Evolutionary conservation across 2,888 invertebrate genomes (phyloP).

Genomic region (Pantelozetes paolii): DNA sequence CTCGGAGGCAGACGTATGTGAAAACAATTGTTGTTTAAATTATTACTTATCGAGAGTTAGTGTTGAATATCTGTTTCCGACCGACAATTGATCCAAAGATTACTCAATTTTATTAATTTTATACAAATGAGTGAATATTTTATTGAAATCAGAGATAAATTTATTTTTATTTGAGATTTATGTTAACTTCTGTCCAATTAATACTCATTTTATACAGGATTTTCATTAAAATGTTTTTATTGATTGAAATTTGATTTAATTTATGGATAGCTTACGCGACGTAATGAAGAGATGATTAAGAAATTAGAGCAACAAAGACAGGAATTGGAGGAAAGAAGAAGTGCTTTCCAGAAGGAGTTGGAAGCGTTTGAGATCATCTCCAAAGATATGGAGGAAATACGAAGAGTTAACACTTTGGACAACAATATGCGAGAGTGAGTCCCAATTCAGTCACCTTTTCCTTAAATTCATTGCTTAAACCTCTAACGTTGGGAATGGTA

Average conservation of each 20-base stretch:
- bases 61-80: neutral
- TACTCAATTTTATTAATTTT: no score
- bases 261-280: slow-evolving; percentile 55
- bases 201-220: no score
- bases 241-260: no score
- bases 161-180: no score
- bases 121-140: no score
- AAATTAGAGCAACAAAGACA: slow-evolving; percentile 81
- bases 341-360: slow-evolving; percentile 77
- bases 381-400: slow-evolving; percentile 79
- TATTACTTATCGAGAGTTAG: neutral
- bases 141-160: no score
- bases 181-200: no score
- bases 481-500: neutral
- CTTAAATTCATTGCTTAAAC: neutral
- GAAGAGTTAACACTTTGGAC: slow-evolving; percentile 73
- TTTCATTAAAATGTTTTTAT: no score
- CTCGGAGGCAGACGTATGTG: slow-evolving; percentile 76
- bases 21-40: neutral
- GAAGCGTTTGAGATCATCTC: slow-evolving; percentile 83
- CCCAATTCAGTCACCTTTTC: neutral
- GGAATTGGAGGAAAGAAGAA: slow-evolving; percentile 82
- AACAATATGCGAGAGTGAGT: slow-evolving; percentile 82
- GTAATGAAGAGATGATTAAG: slow-evolving; percentile 77
- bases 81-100: neutral